Evolutionary conservation across 2,113 vertebrate genomes (phyloP), one percentile per base, ranked within the genome.

Genomic region (Mustela lutreola): DNA sequence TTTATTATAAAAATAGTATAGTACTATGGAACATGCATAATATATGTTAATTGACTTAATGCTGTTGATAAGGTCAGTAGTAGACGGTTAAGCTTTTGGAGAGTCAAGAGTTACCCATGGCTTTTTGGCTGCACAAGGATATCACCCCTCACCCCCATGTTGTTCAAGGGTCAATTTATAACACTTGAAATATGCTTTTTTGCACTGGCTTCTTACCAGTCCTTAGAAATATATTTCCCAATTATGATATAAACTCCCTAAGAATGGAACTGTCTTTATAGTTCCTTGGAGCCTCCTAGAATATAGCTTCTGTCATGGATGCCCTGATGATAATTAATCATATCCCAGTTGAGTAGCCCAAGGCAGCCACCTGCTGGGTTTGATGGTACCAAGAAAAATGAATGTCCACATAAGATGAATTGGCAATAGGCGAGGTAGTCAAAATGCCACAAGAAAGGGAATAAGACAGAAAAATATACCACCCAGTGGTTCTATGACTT

Each of bases 371-470:
- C 76, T 94, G 4, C 11, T 93, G 53, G 28, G 79, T 75, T 84
- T 82, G 76, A 88, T 65, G 31, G 63, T 76, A 81, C 28, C 62
- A 70, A 73, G 65, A 93, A 91, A 97, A 95, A 90, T 65, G 36
- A 60, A 53, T 36, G 10, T 11, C 22, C 53, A 78, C 50, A 31
- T 67, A 48, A 96, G 8, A 71, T n/a, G 48, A 89, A 62, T 56
- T 87, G 48, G 11, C 65, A n/a, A 62, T 84, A 53, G 56, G 8
- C 1, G 36, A 83, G 26, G 39, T 84, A 50, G 14, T 95, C 50
- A 88, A 60, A 92, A 76, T 79, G 26, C 22, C n/a, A 33, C n/a
- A 96, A 60, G 31, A 83, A 91, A 67, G 42, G 53, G 22, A 93
- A 58, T 85, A 39, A 84, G 62, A 89, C 24, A 92, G 45, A 73